phyloP scores from a whole-genome alignment of 1,140 invertebrate species.

The Drosophila ogumai region DNA sequence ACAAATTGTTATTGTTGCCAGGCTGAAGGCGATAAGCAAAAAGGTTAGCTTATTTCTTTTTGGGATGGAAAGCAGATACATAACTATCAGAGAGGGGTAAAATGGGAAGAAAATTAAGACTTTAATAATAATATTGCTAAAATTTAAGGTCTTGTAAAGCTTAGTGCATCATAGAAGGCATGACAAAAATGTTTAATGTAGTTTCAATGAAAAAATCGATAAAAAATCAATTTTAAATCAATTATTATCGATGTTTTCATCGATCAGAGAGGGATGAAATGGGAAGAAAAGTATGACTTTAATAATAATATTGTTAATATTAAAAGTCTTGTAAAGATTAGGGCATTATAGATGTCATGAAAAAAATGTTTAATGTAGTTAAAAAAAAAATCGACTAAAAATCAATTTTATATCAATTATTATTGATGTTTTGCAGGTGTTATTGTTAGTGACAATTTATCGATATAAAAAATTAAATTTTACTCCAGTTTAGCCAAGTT shows the following conservation, averaged over 20 bases:
- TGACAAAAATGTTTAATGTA: not conserved
- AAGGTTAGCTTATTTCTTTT: constrained; percentile 47
- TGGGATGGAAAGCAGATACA: not conserved
- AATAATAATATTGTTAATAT: not conserved
- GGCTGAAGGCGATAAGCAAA: constrained; percentile 35
- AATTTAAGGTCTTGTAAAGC: too few species aligned
- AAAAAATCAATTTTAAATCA: not conserved
- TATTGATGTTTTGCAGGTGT: not conserved
- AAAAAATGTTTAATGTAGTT: not conserved
- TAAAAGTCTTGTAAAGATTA: too few species aligned
- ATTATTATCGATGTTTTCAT: not conserved
- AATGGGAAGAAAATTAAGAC: not conserved
- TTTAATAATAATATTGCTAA: not conserved
- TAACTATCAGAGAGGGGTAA: constrained; percentile 11
- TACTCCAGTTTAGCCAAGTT: not conserved
- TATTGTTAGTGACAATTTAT: not conserved
- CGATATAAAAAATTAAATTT: too few species aligned
- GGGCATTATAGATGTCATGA: not conserved
- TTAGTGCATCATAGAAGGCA: not conserved
- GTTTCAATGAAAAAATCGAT: not conserved
- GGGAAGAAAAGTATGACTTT: not conserved
- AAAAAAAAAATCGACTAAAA: not conserved
- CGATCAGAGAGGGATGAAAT: constrained; percentile 6
- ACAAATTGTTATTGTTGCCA: constrained; percentile 80
- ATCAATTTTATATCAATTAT: not conserved